Percentiles rank a stretch among this genome's conserved stretches.
Conservation (phyloP, 2,113 vertebrate genomes). For the Cinclus cinclus region DNA sequence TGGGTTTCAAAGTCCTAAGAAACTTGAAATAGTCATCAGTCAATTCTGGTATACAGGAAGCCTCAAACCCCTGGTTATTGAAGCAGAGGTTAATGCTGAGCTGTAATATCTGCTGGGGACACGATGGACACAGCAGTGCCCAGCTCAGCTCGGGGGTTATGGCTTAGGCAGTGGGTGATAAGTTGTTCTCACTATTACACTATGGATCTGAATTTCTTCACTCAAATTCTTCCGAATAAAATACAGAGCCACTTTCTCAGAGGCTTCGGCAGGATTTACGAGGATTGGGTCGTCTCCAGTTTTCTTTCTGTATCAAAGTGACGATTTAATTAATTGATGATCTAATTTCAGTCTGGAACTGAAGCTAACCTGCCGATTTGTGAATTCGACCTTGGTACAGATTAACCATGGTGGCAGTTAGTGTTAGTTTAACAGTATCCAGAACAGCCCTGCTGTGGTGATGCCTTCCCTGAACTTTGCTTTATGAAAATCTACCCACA, state of each 20-base stretch:
- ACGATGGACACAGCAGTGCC: neutral
- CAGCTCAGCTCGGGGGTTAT: neutral
- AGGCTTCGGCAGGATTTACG: neutral
- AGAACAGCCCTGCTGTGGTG: neutral
- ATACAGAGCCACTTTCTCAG: neutral
- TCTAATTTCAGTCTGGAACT: conserved; percentile 30
- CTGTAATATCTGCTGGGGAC: neutral
- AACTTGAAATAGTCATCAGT: neutral
- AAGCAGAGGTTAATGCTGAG: neutral
- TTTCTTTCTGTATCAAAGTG: conserved; percentile 6
- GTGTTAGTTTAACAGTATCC: neutral
- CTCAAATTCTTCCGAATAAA: neutral
- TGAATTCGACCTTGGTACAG: conserved; percentile 33
- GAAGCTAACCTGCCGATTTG: conserved; percentile 1
- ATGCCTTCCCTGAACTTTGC: neutral
- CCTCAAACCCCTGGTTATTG: neutral
- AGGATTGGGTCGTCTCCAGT: neutral
- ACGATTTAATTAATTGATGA: conserved; percentile 57
- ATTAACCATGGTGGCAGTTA: neutral
- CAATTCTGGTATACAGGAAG: neutral
- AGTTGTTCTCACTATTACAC: neutral
- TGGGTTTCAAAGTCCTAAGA: conserved; percentile 26
- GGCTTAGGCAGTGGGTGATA: neutral
- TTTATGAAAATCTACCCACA: neutral
- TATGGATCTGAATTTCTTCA: neutral